Conservation (phyloP, 2,113 vertebrate genomes). For the Potamarius usumacintae region DNA sequence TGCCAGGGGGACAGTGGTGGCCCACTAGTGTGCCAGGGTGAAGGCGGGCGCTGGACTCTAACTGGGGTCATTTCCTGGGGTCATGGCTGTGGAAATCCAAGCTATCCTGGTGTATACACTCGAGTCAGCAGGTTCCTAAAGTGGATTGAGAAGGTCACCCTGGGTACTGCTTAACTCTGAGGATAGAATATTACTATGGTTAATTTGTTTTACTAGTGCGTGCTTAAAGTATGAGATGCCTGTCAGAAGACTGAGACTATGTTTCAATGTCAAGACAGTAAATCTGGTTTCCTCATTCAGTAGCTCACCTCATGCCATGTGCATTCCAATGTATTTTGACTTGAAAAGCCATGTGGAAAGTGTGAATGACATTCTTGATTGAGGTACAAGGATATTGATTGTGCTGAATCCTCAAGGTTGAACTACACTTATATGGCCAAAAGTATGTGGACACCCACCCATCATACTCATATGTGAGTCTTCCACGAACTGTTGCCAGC, state of each 20-base stretch:
- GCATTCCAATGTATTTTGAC: conserved; percentile 4
- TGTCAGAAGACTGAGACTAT: background rate
- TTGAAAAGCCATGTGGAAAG: conserved; percentile 26
- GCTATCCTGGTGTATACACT: conserved; percentile 86
- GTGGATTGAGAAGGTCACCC: conserved; percentile 80
- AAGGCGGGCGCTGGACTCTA: conserved; percentile 79
- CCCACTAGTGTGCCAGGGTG: conserved; percentile 81
- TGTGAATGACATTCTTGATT: background rate
- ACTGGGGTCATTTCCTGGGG: conserved; percentile 87
- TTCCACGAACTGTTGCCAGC: background rate
- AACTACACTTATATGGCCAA: background rate
- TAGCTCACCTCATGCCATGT: conserved; percentile 13
- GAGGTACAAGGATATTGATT: conserved; percentile 18
- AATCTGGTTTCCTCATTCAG: conserved; percentile 20
- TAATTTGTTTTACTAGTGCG: background rate
- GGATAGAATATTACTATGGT: background rate
- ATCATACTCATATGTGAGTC: background rate
- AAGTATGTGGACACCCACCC: background rate
- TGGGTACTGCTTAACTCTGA: conserved; percentile 54
- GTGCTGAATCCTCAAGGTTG: conserved; percentile 11
- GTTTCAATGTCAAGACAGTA: background rate
- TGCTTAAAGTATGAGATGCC: conserved; percentile 15
- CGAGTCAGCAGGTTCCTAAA: conserved; percentile 81
- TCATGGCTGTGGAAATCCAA: conserved; percentile 82
- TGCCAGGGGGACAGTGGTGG: conserved; percentile 89